phyloP scores from a whole-genome alignment of 2,888 invertebrate species.

The Lepeophtheirus nordmannii region DNA sequence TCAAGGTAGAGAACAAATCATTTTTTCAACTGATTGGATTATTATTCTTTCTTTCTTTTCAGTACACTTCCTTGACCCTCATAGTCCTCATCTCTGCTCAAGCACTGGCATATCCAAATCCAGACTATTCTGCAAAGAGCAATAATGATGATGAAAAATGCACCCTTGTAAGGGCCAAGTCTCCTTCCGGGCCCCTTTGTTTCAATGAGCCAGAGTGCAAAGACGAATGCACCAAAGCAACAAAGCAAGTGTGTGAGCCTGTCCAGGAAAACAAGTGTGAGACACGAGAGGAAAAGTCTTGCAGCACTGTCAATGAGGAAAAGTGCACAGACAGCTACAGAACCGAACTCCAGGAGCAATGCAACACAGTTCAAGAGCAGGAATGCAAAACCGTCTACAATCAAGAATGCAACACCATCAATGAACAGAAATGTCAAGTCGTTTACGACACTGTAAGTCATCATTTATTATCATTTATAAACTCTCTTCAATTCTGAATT shows the following conservation, averaged over 20 bases:
- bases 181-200: constrained; percentile 4
- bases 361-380: constrained; percentile 10
- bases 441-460: neutral
- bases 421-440: constrained; percentile 10
- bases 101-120: too few relatives aligned
- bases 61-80: too few relatives aligned
- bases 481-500: too few relatives aligned
- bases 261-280: constrained; percentile 7
- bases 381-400: constrained; percentile 21
- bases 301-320: constrained; percentile 21
- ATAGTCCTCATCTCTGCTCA: too few relatives aligned
- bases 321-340: constrained; percentile 3
- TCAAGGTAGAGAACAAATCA: too few relatives aligned
- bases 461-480: too few relatives aligned
- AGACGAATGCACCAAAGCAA: neutral
- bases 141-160: constrained; percentile 2
- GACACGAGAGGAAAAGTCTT: neutral
- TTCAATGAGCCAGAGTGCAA: constrained; percentile 23
- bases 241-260: constrained; percentile 15
- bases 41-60: too few relatives aligned
- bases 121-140: neutral
- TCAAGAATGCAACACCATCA: constrained; percentile 17
- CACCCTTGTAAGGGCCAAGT: neutral
- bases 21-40: too few relatives aligned
- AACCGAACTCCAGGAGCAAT: constrained; percentile 6